A percentile compares a stretch with the other conserved stretches of the same genome.
Evolutionary conservation across 37 sponge, comb jelly and placozoan species (phyloP).

Genomic region (Corticium candelabrum): DNA sequence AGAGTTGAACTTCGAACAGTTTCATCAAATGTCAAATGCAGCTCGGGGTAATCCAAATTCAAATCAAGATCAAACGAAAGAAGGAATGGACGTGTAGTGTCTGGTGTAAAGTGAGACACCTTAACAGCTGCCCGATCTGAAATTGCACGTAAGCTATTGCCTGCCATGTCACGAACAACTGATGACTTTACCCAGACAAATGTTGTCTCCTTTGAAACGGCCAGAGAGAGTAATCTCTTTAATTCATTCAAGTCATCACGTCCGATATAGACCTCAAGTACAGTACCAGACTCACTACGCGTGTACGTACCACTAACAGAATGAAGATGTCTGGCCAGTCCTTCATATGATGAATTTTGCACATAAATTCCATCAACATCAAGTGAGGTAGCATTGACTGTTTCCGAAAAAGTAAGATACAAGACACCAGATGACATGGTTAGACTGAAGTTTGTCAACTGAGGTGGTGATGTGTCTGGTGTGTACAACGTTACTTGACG

Average conservation of each 20-base stretch:
- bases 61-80: slow-evolving; percentile 15
- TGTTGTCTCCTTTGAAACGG: neutral
- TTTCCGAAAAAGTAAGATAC: slow-evolving; percentile 58
- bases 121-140: slow-evolving; percentile 6
- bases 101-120: slow-evolving; percentile 28
- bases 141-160: neutral
- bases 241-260: slow-evolving; percentile 54
- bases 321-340: neutral
- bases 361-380: neutral
- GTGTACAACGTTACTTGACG: neutral
- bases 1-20: neutral
- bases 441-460: slow-evolving; percentile 37
- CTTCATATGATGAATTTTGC: neutral
- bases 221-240: slow-evolving; percentile 22
- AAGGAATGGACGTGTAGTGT: slow-evolving; percentile 32
- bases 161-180: neutral
- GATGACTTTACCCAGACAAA: neutral
- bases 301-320: neutral
- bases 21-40: neutral
- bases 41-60: slow-evolving; percentile 1
- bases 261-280: slow-evolving; percentile 9
- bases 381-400: slow-evolving; percentile 21
- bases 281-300: neutral
- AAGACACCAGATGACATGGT: slow-evolving; percentile 50
- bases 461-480: slow-evolving; percentile 48